Conservation (phyloP, 2,797 vertebrate genomes). For the Crax fasciolata region DNA sequence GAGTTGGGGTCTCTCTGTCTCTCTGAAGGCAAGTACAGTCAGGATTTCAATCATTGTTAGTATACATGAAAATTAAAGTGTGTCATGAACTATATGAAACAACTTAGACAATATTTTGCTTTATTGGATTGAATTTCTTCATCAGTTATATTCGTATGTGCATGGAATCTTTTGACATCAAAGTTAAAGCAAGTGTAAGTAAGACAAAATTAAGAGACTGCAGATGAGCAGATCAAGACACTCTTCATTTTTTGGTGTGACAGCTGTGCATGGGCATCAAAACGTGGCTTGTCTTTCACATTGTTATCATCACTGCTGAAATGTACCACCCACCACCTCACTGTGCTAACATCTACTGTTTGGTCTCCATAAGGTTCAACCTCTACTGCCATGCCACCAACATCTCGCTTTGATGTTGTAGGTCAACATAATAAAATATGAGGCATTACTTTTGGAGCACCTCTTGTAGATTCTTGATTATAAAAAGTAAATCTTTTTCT, state of each 20-base stretch:
- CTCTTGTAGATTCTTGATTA: not conserved
- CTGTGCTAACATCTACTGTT: too few relatives aligned
- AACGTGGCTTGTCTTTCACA: too few relatives aligned
- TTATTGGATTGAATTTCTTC: conserved; percentile 39
- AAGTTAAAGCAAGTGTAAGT: not conserved
- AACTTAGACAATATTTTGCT: conserved; percentile 21
- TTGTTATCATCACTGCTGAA: too few relatives aligned
- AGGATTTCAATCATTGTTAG: conserved; percentile 57
- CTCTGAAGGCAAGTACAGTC: conserved; percentile 58
- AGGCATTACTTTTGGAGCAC: too few relatives aligned
- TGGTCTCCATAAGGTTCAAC: too few relatives aligned
- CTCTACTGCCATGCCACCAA: too few relatives aligned
- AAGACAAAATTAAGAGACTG: not conserved
- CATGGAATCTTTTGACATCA: not conserved
- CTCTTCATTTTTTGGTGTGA: too few relatives aligned
- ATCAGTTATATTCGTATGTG: not conserved
- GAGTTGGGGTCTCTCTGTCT: conserved; percentile 14
- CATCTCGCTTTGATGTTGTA: too few relatives aligned
- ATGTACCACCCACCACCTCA: too few relatives aligned
- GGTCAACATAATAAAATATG: too few relatives aligned
- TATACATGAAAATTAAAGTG: conserved; percentile 22
- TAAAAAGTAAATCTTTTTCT: not conserved
- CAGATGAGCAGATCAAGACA: too few relatives aligned
- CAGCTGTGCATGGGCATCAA: too few relatives aligned
- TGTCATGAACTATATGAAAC: not conserved